Evolutionary conservation across 2,888 invertebrate species (phyloP), one percentile per base, ranked within the genome.

Genomic region (Apodemia duryi): DNA sequence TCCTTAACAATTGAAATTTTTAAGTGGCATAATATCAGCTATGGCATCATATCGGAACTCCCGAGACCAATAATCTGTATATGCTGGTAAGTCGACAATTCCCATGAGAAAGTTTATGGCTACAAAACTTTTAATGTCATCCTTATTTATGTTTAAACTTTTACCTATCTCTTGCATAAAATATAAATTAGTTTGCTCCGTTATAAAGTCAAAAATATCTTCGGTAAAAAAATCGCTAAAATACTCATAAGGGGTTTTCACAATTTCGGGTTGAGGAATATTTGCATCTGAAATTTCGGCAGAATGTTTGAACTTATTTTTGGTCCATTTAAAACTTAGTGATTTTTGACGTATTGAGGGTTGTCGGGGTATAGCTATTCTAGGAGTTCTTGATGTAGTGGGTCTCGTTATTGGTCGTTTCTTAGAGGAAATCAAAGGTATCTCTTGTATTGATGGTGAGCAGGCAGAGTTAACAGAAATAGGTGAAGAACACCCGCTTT

Each of bases 71-170:
- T 67, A 67, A 62, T 67, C 63, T 29, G 67, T 67, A 61, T 65
- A 67, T 35, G 67, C 67, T 28, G 65, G 67, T 41, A 67, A 51
- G 35, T 65, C 54, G n/a, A 65, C 38, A 29, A 65, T 46, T 43
- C 65, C 67, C 67, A 65, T 68, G n/a, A 63, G 54, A 60, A 67
- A 6, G 65, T 61, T 63, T 54, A 66, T 66, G 38, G 65, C 65
- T 51, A 67, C 49, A 66, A 67, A 64, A 64, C 66, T 65, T 69
- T 66, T 67, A 21, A 21, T 21, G 21, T 21, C 21, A 21, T 21
- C 21, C 21, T 21, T 21, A 21, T 21, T 21, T 57, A 66, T 65
- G 64, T 69, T 70, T 32, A 67, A 60, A n/a, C 63, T 65, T 43
- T 9, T 61, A 51, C 67, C 64, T 21, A 43, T 65, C 63, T 41